Conservation (phyloP, 2,888 invertebrate genomes). For the Leptodirus hochenwartii region DNA sequence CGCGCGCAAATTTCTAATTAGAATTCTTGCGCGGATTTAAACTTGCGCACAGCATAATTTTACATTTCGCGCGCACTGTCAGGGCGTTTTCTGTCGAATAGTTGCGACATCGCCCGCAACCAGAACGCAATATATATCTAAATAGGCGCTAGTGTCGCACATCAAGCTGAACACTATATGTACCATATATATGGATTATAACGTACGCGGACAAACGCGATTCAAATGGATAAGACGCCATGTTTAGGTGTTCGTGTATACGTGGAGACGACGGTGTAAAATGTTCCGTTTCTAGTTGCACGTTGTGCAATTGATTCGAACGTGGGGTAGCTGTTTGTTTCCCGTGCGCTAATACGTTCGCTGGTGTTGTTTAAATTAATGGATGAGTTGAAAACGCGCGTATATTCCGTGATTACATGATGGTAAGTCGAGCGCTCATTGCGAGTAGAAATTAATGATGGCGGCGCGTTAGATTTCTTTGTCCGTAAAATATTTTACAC, state of each 20-base stretch:
- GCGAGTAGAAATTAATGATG: conserved; percentile 28
- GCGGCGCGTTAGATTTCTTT: conserved; percentile 12
- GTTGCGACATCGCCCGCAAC: too few species aligned
- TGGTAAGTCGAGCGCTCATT: conserved; percentile 35
- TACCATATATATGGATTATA: too few species aligned
- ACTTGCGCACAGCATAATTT: too few species aligned
- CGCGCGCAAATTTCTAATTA: too few species aligned
- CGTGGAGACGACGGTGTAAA: conserved; percentile 10
- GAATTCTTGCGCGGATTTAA: too few species aligned
- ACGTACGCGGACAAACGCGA: too few species aligned
- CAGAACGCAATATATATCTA: too few species aligned
- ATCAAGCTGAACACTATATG: too few species aligned
- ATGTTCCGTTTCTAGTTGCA: conserved; percentile 12
- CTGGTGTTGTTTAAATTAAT: conserved; percentile 26
- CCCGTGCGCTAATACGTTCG: conserved; percentile 27
- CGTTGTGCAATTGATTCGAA: conserved; percentile 26
- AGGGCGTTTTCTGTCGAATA: too few species aligned
- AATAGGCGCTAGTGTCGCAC: too few species aligned
- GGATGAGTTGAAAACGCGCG: conserved; percentile 37
- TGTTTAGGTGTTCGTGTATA: conserved; percentile 12
- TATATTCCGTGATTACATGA: conserved; percentile 48
- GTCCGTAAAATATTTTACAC: conserved; percentile 6
- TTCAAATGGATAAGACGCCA: conserved; percentile 11
- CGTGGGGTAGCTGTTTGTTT: conserved; percentile 35
- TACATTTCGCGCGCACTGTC: too few species aligned